phyloP scores from a whole-genome alignment of 2,113 vertebrate species.

The Psilopogon haemacephalus region DNA sequence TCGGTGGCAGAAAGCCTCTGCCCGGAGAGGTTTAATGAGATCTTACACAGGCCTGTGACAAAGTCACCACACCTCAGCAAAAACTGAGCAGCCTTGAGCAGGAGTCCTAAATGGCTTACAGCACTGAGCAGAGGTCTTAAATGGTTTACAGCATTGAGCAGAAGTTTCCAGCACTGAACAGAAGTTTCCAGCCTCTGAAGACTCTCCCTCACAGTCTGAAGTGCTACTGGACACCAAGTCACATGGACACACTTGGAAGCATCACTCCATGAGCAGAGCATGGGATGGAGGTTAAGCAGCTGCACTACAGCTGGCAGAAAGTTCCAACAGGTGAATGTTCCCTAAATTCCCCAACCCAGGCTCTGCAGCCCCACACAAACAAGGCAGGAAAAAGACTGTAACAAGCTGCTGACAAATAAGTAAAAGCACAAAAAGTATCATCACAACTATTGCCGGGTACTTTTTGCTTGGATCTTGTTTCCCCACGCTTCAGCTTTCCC shows the following conservation, averaged over 20 bases:
- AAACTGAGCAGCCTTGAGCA: not conserved
- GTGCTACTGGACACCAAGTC: not conserved
- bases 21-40: not conserved
- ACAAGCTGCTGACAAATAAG: not conserved
- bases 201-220: not conserved
- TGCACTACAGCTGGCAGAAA: not conserved
- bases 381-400: not conserved
- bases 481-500: not conserved
- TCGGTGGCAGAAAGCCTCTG: not conserved
- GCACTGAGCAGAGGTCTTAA: no score
- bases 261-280: rapidly evolving
- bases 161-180: no score
- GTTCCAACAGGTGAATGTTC: rapidly evolving
- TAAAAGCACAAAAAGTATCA: not conserved
- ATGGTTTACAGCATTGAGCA: no score
- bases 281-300: not conserved
- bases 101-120: not conserved
- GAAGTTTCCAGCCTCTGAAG: not conserved
- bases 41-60: not conserved
- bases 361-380: not conserved
- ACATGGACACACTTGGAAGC: rapidly evolving
- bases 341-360: not conserved
- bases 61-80: not conserved
- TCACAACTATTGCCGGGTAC: not conserved
- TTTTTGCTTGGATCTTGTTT: not conserved